Base-by-base conservation (phyloP, 2,113 vertebrate species). In the Hystrix cristata region DNA sequence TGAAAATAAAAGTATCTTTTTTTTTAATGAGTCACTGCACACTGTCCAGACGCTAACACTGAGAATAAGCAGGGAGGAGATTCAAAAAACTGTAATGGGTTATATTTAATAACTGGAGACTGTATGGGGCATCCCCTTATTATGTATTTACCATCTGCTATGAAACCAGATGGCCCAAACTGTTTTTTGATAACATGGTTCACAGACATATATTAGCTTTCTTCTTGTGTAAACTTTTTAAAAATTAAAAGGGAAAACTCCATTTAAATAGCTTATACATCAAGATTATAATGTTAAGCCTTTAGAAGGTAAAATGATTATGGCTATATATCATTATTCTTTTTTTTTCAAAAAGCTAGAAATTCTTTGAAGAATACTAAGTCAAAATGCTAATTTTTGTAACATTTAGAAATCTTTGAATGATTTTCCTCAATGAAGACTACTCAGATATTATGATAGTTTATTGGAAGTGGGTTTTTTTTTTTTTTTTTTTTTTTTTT, bases 121-220 rank as follows among this genome's bases (percentile, higher is more conserved):
- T 71, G 71, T 79, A 93, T 72, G 85, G 95, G 94, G 92, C 51
- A 95, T 95, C 93, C 85, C 82, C 62, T 97, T 95, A 95, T 97
- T 97, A 97, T 97, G 96, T 97, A 98, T 97, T 98, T 97, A 96
- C 97, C 97, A 96, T 97, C 97, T 98, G 96, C 92, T 95, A 62
- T 67, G 74, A 94, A 97, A 57, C 81, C 97, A 98, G 97, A 97
- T 97, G 97, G 96, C 67, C 34, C 65, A 95, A 69, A 46, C 82
- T 88, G 34, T 60, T 79, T 92, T 95, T 96, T 97, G 84, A 53
- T 97, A 96, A 74, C 81, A 91, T 69, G 72, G 29, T 81, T 95
- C 78, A 71, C n/a, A 95, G 79, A 90, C 82, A 88, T 72, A 14
- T 60, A 69, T 93, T 95, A 15, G 4, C 34, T 92, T 92, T 96